A percentile compares a stretch with the other conserved stretches of the same genome.
phyloP scores from a whole-genome alignment of 1,140 invertebrate genomes.

The Cherax quadricarinatus region DNA sequence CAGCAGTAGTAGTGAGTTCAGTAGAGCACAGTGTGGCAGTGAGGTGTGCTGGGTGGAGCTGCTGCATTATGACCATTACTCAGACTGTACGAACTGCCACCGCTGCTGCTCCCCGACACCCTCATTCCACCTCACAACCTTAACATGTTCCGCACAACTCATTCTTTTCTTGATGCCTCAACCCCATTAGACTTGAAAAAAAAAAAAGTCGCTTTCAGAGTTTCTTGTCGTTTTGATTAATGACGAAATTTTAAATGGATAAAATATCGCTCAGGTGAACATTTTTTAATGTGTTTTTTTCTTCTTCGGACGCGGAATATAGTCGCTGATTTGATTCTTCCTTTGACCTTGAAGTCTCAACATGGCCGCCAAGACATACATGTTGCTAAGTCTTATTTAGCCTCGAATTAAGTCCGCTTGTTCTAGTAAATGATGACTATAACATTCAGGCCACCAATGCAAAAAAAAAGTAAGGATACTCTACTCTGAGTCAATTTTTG shows the following conservation, averaged over 20 bases:
- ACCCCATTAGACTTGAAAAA: background rate
- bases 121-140: background rate
- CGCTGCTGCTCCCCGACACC: background rate
- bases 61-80: slow-evolving; percentile 60
- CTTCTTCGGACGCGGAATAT: slow-evolving; percentile 62
- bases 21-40: slow-evolving; percentile 41
- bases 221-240: background rate
- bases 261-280: background rate
- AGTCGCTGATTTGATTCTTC: slow-evolving; percentile 67
- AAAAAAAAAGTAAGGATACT: background rate
- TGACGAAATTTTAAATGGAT: background rate
- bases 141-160: background rate
- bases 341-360: slow-evolving; percentile 66
- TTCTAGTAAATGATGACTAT: background rate
- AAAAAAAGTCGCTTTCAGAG: background rate
- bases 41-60: slow-evolving; percentile 20
- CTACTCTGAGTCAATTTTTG: too few species aligned
- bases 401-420: background rate
- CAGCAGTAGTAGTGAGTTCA: slow-evolving; percentile 33
- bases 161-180: background rate
- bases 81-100: slow-evolving; percentile 50
- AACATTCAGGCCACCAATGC: background rate
- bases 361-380: slow-evolving; percentile 48
- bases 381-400: slow-evolving; percentile 42
- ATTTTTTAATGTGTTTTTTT: background rate